A percentile compares a stretch with the other conserved stretches of the same genome.
Evolutionary conservation across 1,140 invertebrate species (phyloP).

Genomic region (Polypedilum vanderplanki): DNA sequence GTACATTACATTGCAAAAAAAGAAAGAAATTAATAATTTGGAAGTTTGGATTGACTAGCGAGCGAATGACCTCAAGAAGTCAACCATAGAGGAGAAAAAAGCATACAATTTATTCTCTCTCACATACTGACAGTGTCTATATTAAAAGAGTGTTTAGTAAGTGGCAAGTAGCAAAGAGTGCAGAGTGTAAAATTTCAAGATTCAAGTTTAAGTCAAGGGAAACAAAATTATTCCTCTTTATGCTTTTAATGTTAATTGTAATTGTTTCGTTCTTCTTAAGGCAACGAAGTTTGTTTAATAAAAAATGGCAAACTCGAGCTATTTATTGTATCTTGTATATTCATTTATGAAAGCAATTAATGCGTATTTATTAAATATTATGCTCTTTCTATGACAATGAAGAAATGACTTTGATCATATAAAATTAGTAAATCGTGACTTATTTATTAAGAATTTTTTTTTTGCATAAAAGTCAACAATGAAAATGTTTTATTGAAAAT

Average conservation of each 20-base stretch:
- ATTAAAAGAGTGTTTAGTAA: background rate
- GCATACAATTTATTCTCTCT: background rate
- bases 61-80: background rate
- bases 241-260: background rate
- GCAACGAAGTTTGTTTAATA: background rate
- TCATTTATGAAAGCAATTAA: background rate
- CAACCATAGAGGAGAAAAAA: background rate
- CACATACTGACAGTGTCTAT: no score
- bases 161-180: background rate
- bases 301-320: background rate
- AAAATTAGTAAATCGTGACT: no score
- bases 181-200: background rate
- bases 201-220: conserved; percentile 17
- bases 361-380: no score
- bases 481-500: no score
- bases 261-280: background rate
- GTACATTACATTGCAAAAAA: no score
- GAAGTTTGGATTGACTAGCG: no score
- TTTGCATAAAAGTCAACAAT: no score
- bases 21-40: no score
- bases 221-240: background rate
- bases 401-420: no score
- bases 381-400: no score
- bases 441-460: no score
- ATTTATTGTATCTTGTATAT: background rate